Evolutionary conservation across 2,113 vertebrate species (phyloP).

Genomic region (Pterocles orientalis): DNA sequence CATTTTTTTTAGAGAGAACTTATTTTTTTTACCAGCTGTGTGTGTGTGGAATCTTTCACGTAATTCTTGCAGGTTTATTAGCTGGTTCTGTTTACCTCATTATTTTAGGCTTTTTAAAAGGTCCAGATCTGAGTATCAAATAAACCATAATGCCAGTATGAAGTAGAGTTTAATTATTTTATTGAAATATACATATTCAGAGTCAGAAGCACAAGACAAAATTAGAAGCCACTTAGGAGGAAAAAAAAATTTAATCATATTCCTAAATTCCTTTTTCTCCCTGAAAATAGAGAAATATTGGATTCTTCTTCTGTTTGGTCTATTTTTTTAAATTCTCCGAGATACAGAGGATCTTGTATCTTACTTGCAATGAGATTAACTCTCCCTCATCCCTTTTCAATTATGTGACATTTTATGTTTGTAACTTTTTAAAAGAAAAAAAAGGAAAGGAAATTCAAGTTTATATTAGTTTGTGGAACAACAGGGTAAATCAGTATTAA

Average conservation of each 20-base stretch:
- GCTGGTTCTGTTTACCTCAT: not conserved
- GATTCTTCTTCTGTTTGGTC: rapidly evolving
- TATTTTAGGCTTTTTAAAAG: not conserved
- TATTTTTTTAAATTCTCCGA: not conserved
- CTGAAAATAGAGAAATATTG: not conserved
- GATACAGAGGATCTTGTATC: not conserved
- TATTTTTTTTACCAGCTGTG: rapidly evolving
- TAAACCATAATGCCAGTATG: not conserved
- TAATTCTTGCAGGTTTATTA: not conserved
- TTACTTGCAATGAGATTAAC: not conserved
- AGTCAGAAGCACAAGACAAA: not conserved
- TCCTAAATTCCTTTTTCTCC: not conserved
- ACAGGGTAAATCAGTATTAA: not conserved
- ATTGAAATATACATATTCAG: not conserved
- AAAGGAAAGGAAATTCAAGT: not conserved
- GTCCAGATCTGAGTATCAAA: not conserved
- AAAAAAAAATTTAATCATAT: not conserved
- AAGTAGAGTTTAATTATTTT: not conserved
- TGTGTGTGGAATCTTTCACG: not conserved
- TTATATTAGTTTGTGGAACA: not conserved
- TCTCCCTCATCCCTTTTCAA: not conserved
- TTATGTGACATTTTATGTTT: not conserved
- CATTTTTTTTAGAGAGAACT: not conserved
- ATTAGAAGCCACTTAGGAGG: not conserved
- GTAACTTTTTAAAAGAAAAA: not conserved